Conservation (phyloP, 2,797 vertebrate species). For the Sebastes matsubarae region DNA sequence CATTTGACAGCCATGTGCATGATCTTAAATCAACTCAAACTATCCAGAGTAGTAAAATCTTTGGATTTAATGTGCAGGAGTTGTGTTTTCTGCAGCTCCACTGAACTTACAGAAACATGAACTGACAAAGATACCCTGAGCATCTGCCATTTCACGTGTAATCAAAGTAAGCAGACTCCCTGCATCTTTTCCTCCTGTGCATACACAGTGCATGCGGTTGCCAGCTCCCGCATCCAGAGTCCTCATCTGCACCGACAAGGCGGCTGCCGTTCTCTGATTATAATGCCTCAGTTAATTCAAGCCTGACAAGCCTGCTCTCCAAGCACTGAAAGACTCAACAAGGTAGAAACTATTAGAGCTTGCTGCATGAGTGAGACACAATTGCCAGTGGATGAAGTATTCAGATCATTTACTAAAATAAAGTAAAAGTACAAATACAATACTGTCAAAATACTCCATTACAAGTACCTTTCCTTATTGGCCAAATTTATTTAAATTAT, state of each 20-base stretch:
- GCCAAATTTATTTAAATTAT: neutral
- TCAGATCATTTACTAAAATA: neutral
- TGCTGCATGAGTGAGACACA: constrained; percentile 18
- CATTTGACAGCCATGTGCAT: neutral
- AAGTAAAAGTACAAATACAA: neutral
- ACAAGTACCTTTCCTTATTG: neutral
- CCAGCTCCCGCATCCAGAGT: constrained; percentile 29
- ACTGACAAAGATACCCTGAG: constrained; percentile 20
- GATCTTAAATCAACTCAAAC: constrained; percentile 9
- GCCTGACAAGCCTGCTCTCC: constrained; percentile 33
- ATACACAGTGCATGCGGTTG: neutral
- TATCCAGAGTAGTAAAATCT: neutral
- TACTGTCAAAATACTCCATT: neutral
- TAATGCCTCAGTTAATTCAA: constrained; percentile 43
- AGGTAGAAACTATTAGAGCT: constrained; percentile 36
- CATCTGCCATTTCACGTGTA: constrained; percentile 32
- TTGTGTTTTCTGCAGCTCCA: neutral
- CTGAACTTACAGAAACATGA: neutral
- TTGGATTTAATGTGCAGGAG: neutral
- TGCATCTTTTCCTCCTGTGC: constrained; percentile 28
- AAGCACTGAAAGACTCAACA: constrained; percentile 34
- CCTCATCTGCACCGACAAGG: constrained; percentile 38
- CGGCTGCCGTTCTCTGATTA: constrained; percentile 48
- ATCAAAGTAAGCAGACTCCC: constrained; percentile 44
- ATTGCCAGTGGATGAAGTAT: neutral